Evolutionary conservation across 1,140 invertebrate species (phyloP).

Genomic region (Bemisia tabaci): DNA sequence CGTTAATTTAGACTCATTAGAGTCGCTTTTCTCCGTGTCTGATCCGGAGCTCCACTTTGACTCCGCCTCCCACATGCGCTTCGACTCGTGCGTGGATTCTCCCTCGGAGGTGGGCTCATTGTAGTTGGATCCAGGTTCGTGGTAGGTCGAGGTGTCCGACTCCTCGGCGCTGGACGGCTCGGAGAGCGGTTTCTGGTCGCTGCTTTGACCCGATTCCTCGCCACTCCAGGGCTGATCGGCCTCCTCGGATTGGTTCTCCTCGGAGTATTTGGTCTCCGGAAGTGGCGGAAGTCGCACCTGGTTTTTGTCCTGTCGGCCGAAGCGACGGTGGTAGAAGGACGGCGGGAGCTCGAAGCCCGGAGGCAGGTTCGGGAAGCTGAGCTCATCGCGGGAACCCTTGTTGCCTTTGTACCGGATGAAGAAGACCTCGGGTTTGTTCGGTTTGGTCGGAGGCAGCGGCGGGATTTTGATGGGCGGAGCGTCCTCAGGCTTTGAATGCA

Average conservation of each 20-base stretch:
- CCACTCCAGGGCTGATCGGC: background rate
- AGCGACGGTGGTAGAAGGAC: background rate
- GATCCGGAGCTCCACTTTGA: background rate
- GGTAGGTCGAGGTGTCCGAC: background rate
- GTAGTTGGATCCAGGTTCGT: background rate
- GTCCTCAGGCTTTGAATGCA: conserved; percentile 73
- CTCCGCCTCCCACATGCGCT: background rate
- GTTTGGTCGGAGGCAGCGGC: conserved; percentile 58
- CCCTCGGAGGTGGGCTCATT: background rate
- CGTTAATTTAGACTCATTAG: background rate
- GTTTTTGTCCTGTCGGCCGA: background rate
- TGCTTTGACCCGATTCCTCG: background rate
- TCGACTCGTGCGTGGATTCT: background rate
- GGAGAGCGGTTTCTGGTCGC: background rate
- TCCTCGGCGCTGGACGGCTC: background rate
- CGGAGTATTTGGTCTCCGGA: background rate
- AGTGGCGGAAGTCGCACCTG: background rate
- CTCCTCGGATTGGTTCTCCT: background rate
- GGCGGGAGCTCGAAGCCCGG: background rate
- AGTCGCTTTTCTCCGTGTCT: background rate
- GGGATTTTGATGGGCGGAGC: conserved; percentile 63
- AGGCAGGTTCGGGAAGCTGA: background rate
- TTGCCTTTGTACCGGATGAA: conserved; percentile 60
- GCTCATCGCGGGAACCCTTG: background rate
- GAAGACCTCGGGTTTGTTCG: conserved; percentile 71